Percentiles rank a stretch among this genome's conserved stretches.
Evolutionary conservation across 2,888 invertebrate species (phyloP).

Genomic region (Melitaea athalia): DNA sequence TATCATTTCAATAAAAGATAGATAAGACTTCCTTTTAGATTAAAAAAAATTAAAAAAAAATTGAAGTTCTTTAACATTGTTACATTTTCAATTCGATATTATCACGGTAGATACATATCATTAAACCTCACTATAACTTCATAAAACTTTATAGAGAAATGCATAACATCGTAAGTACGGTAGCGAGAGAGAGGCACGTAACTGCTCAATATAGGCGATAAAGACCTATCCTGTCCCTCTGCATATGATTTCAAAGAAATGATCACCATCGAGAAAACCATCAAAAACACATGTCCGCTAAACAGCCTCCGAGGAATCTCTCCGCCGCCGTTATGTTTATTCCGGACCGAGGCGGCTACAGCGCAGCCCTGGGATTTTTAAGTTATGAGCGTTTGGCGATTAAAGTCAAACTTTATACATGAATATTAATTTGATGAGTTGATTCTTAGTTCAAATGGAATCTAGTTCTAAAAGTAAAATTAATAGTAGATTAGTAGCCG

Average conservation of each 20-base stretch:
- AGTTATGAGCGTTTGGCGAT: conserved; percentile 18
- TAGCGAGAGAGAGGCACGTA: background rate
- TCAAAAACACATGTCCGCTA: conserved; percentile 40
- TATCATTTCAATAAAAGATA: too few relatives aligned
- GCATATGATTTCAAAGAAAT: conserved; percentile 33
- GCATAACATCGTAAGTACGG: conserved; percentile 2
- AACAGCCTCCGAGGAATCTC: conserved; percentile 41
- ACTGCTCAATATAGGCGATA: conserved; percentile 13
- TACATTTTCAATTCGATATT: background rate
- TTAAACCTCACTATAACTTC: background rate
- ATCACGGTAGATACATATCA: background rate
- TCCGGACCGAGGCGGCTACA: conserved; percentile 33
- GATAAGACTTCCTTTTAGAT: too few relatives aligned
- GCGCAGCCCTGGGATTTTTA: conserved; percentile 22
- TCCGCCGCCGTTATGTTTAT: conserved; percentile 48
- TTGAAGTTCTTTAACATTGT: too few relatives aligned
- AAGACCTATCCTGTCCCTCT: conserved; percentile 13
- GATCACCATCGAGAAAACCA: conserved; percentile 32
- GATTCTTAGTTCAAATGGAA: too few relatives aligned
- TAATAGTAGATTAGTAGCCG: too few relatives aligned
- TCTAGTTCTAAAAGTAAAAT: too few relatives aligned
- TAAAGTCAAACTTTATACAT: background rate
- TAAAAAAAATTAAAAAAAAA: too few relatives aligned
- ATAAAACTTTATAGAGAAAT: conserved; percentile 12
- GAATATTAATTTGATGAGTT: too few relatives aligned